These are phyloP conservation scores for Saturnia japonica DNA, from an alignment of 2,888 invertebrate species.

Conservation along the genomic window DNA sequence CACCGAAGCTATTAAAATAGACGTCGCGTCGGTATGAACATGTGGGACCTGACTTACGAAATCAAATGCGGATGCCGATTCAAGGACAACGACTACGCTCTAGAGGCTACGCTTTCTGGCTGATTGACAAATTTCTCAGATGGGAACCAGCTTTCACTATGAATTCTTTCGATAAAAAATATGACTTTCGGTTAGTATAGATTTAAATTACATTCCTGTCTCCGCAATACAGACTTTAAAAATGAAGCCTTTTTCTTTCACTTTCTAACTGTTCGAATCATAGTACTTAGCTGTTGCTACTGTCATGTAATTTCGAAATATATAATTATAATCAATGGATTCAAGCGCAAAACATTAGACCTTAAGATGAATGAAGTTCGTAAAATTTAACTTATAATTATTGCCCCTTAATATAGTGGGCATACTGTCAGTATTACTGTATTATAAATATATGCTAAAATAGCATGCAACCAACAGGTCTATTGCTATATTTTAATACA, in stretches of 20 bases:
- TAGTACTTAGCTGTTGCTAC: neutral
- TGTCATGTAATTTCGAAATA: neutral
- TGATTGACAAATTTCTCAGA: slow-evolving; percentile 40
- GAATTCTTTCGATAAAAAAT: slow-evolving; percentile 29
- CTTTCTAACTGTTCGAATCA: neutral
- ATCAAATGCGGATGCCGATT: slow-evolving; percentile 61
- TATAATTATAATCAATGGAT: neutral
- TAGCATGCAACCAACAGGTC: too few species aligned
- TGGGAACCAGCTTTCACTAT: slow-evolving; percentile 53
- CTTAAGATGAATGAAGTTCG: too few species aligned
- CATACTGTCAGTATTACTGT: too few species aligned
- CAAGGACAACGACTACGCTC: slow-evolving; percentile 68
- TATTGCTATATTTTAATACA: too few species aligned
- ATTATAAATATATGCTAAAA: too few species aligned
- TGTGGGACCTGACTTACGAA: slow-evolving; percentile 36
- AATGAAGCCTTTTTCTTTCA: neutral
- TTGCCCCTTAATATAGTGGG: too few species aligned
- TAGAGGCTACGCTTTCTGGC: slow-evolving; percentile 36
- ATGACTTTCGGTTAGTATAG: slow-evolving; percentile 22
- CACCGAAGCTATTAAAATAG: neutral
- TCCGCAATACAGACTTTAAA: neutral
- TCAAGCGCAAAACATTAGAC: neutral
- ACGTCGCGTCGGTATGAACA: neutral
- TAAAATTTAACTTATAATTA: too few species aligned
- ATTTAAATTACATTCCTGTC: neutral